Evolutionary conservation across 1,140 invertebrate genomes (phyloP), one percentile per base, ranked within the genome.

Genomic region (Eulimnadia texana): DNA sequence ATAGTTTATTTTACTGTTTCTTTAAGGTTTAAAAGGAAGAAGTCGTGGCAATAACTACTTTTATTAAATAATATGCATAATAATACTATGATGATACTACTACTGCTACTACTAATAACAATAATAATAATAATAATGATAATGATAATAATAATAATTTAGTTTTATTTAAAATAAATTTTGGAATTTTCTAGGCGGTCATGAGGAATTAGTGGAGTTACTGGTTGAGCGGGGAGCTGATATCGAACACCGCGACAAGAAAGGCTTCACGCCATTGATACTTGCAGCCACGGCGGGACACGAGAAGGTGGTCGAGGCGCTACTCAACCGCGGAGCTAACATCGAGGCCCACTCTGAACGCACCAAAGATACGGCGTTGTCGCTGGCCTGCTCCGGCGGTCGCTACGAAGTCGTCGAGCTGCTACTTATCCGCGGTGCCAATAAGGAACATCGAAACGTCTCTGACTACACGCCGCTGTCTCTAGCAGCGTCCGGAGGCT

Each of bases 391-490:
- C 76, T 96, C 92, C 51, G 93, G 94, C 55, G 96, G 96, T 3
- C 81, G 93, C 68, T 97, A 93, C 71, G 94, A 99, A 74, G 78
- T 78, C 25, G 95, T 98, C 2, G 94, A 98, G 68, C 75, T 97
- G n/a, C 76, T 98, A 27, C 76, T 98, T 1, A 83, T 80, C 68
- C 77, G 88, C 53, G 84, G 85, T 63, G 92, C 94, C 22, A 98
- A 98, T 76, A 98, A 98, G 73, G 97, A 99, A 74, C 97, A 99
- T 76, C 81, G 97, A 50, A 99, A 99, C 76, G 93, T 98, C 2
- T 97, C 93, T 16, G 97, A 99, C 75, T 99, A 99, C 71, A 99
- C 97, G 0, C 97, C 97, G 1, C 78, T 99, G 2, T 96, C 92
- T 70, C 77, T 99, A 61, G 97, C 97, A 51, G 95, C 95, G 23